Base-by-base conservation (phyloP, 2,888 invertebrate species). In the Quadriops clusia region DNA sequence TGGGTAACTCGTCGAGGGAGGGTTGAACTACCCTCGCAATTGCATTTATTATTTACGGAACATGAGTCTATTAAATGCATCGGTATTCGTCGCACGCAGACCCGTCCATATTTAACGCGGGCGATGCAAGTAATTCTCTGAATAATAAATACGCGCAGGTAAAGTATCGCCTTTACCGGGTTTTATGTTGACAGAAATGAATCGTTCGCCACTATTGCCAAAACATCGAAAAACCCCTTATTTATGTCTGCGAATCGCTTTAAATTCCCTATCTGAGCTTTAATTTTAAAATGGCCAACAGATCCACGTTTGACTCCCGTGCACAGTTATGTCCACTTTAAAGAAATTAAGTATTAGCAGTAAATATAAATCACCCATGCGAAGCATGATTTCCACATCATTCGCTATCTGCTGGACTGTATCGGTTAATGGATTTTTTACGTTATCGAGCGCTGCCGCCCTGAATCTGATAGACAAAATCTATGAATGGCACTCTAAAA, bases 1-100 rank as follows among this genome's bases (percentile, higher is more conserved):
- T n/a, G n/a, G n/a, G n/a, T n/a, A n/a, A n/a, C n/a, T n/a, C n/a
- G n/a, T n/a, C n/a, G n/a, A n/a, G n/a, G n/a, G n/a, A n/a, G n/a
- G n/a, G n/a, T n/a, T n/a, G n/a, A n/a, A n/a, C n/a, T 14, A 17
- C 43, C 44, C 40, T 32, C 28, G 42, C 49, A 45, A 49, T 50
- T 49, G 46, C 49, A 54, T 54, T 48, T 49, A 53, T 54, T 54
- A 54, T 54, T 54, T 49, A 53, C 40, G 43, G 40, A 44, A 48
- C 51, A 50, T 40, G 47, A 43, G 45, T 52, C 51, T 49, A 52
- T 53, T 52, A 53, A 50, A 47, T 49, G 50, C 51, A 53, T 54
- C 44, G 43, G 46, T 35, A 54, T 54, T 53, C 54, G 39, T 37
- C 46, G 41, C 53, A 54, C 52, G 51, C 50, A 50, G 41, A 30